Evolutionary conservation across 1,140 invertebrate species (phyloP).

Genomic region (Drosophila lacertosa): DNA sequence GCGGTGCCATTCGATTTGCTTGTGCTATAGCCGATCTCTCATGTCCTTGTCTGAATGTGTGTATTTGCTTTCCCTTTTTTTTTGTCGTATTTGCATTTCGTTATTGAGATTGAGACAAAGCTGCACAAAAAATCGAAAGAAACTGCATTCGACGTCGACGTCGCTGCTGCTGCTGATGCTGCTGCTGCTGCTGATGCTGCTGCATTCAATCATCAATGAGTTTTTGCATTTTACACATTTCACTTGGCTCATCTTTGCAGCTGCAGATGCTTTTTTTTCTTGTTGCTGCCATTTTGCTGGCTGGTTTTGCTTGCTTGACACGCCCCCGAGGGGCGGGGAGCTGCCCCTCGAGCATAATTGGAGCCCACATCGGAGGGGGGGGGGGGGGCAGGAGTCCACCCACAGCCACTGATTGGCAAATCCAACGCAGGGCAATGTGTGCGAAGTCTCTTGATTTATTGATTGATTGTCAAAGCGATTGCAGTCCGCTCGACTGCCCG

Average conservation of each 20-base stretch:
- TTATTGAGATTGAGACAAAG: slow-evolving; percentile 82
- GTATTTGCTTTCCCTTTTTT: slow-evolving; percentile 80
- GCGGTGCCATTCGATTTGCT: slow-evolving; percentile 61
- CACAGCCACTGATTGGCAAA: slow-evolving; percentile 57
- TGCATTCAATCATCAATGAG: slow-evolving; percentile 79
- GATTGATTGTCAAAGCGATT: slow-evolving; percentile 75
- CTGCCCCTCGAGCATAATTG: slow-evolving; percentile 59
- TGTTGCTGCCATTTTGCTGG: slow-evolving; percentile 57
- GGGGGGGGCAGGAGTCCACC: background rate
- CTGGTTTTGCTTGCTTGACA: slow-evolving; percentile 47
- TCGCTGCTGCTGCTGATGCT: slow-evolving; percentile 5
- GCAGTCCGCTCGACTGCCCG: slow-evolving; percentile 33
- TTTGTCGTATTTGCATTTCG: slow-evolving; percentile 78
- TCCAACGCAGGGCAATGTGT: slow-evolving; percentile 36
- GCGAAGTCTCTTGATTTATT: slow-evolving; percentile 64
- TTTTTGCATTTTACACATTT: slow-evolving; percentile 80
- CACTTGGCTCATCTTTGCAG: slow-evolving; percentile 57
- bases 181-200: slow-evolving; percentile 20
- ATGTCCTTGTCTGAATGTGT: slow-evolving; percentile 59
- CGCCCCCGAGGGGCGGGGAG: slow-evolving; percentile 36
- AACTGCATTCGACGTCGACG: slow-evolving; percentile 29
- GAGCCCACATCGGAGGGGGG: slow-evolving; percentile 47
- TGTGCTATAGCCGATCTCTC: slow-evolving; percentile 43
- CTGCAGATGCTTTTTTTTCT: slow-evolving; percentile 39
- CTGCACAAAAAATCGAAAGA: slow-evolving; percentile 59